Conservation (phyloP, 2,113 vertebrate genomes). For the Limanda limanda region DNA sequence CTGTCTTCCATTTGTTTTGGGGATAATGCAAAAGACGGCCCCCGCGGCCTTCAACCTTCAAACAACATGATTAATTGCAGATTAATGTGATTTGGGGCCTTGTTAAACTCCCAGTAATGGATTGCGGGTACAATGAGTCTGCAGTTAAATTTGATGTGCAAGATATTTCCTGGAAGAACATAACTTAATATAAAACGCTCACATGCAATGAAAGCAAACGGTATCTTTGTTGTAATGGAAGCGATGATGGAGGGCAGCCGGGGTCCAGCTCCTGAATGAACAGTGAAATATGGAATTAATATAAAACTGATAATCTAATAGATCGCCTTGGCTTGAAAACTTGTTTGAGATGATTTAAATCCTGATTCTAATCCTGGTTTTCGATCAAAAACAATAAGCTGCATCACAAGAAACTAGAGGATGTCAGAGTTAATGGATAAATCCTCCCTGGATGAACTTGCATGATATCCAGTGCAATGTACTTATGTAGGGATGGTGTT, state of each 20-base stretch:
- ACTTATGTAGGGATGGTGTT: not conserved
- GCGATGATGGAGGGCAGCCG: not conserved
- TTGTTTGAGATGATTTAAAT: not conserved
- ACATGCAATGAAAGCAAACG: constrained; percentile 13
- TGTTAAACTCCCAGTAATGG: constrained; percentile 33
- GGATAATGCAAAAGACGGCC: constrained; percentile 32
- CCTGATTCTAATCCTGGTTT: not conserved
- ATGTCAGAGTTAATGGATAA: not conserved
- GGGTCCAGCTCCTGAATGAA: not conserved
- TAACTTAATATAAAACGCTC: not conserved
- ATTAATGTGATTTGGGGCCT: constrained; percentile 45
- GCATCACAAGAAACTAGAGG: not conserved
- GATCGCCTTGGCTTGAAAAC: no score
- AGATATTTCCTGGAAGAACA: constrained; percentile 37
- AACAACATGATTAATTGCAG: constrained; percentile 46
- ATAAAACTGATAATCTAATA: no score
- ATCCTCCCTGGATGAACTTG: not conserved
- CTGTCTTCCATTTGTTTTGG: constrained; percentile 58
- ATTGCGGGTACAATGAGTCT: not conserved
- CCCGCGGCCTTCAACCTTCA: constrained; percentile 43
- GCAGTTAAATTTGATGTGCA: not conserved
- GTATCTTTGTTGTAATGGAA: not conserved
- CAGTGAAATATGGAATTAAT: not conserved
- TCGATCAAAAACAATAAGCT: not conserved
- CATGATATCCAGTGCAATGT: no score